A percentile compares a stretch with the other conserved stretches of the same genome.
Conservation (phyloP, 2,888 invertebrate genomes). For the Chelonus formosanus region DNA sequence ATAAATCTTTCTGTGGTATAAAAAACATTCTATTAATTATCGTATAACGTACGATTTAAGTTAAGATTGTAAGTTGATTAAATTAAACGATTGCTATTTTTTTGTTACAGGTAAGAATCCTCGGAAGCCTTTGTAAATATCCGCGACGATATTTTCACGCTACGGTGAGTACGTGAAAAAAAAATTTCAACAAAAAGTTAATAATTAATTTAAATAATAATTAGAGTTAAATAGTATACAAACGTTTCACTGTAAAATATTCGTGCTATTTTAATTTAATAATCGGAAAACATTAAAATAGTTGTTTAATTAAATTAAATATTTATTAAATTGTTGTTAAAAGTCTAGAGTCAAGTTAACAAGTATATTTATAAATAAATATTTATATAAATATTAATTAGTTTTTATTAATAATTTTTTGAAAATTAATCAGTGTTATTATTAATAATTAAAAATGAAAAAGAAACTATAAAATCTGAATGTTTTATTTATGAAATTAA, state of each 20-base stretch:
- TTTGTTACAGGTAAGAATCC: constrained; percentile 56
- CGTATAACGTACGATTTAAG: constrained; percentile 16
- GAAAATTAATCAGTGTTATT: too few species aligned
- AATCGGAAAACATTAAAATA: too few species aligned
- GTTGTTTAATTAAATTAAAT: background rate
- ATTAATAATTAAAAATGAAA: too few species aligned
- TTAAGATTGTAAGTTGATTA: constrained; percentile 30
- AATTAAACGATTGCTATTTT: constrained; percentile 39
- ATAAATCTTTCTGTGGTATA: constrained; percentile 13
- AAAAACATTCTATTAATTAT: constrained; percentile 45
- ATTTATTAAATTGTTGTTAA: too few species aligned
- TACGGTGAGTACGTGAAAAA: constrained; percentile 28
- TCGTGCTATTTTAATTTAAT: background rate
- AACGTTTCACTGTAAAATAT: background rate
- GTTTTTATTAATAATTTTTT: too few species aligned
- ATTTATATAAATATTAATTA: too few species aligned
- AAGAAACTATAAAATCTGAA: too few species aligned
- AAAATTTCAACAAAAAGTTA: background rate
- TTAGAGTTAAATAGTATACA: too few species aligned
- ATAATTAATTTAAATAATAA: background rate
- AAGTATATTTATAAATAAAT: too few species aligned
- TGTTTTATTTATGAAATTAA: too few species aligned
- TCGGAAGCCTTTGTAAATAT: constrained; percentile 37
- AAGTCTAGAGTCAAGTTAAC: too few species aligned
- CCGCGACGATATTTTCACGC: constrained; percentile 20